phyloP scores from a whole-genome alignment of 2,797 vertebrate species.

The Masticophis lateralis region DNA sequence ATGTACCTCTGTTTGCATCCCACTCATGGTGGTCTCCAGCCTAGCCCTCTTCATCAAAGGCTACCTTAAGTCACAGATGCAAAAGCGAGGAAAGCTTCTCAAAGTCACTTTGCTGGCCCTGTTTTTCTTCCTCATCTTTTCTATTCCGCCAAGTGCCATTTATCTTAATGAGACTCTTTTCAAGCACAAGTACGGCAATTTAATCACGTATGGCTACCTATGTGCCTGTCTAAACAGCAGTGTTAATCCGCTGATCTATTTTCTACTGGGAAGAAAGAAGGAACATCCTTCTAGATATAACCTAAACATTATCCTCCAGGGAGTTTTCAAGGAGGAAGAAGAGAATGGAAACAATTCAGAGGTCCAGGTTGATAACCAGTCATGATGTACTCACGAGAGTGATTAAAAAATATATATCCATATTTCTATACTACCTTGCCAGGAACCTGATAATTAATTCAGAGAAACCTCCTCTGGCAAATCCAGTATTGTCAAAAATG shows the following conservation, averaged over 20 bases:
- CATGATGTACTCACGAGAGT: neutral
- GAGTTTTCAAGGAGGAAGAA: neutral
- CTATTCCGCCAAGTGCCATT: slow-evolving; percentile 40
- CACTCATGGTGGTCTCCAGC: neutral
- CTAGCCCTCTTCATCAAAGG: neutral
- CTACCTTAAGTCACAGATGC: slow-evolving; percentile 38
- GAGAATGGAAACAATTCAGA: neutral
- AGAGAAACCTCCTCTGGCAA: neutral
- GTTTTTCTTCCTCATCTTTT: neutral
- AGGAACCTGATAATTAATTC: neutral
- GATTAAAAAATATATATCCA: neutral
- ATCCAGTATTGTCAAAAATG: neutral
- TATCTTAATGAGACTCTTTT: neutral
- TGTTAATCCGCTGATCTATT: neutral
- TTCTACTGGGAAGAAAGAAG: neutral
- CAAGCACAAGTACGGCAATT: neutral
- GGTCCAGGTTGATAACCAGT: neutral
- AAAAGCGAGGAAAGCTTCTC: neutral
- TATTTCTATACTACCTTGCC: neutral
- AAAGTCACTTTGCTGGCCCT: neutral
- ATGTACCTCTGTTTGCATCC: neutral
- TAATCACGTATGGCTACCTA: neutral
- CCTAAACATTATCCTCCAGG: neutral
- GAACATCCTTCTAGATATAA: neutral
- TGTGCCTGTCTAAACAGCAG: slow-evolving; percentile 1